These are phyloP conservation scores for Paraescarpia echinospica DNA, from an alignment of 1,140 invertebrate genomes.

Conservation along the genomic window DNA sequence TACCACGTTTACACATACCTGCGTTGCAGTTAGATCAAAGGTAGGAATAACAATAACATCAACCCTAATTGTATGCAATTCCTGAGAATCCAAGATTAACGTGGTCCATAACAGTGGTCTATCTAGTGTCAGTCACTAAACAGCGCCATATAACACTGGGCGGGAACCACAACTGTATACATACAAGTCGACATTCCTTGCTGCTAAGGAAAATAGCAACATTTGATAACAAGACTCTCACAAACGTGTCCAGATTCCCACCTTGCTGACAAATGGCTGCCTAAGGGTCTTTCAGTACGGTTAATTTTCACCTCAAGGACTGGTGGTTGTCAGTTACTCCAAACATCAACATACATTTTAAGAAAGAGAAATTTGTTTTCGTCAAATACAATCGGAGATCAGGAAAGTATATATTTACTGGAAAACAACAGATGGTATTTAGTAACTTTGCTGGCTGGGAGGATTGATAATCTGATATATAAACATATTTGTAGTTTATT, in stretches of 20 bases:
- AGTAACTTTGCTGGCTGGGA: neutral
- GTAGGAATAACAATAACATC: neutral
- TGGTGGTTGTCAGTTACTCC: neutral
- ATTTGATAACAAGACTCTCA: neutral
- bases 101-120: neutral
- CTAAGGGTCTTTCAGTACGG: neutral
- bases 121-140: neutral
- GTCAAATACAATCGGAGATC: too few relatives aligned
- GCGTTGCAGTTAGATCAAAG: neutral
- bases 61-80: neutral
- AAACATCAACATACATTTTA: too few relatives aligned
- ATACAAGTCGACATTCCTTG: neutral
- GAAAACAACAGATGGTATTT: neutral
- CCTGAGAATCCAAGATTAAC: neutral
- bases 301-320: neutral
- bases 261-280: neutral
- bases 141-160: neutral
- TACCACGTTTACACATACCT: neutral
- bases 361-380: too few relatives aligned
- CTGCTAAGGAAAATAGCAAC: neutral
- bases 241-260: neutral
- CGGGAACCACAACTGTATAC: neutral
- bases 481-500: too few relatives aligned
- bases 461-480: neutral
- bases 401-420: too few relatives aligned